phyloP scores from a whole-genome alignment of 2,888 invertebrate genomes.

The Hirtodrosophila alboralis region DNA sequence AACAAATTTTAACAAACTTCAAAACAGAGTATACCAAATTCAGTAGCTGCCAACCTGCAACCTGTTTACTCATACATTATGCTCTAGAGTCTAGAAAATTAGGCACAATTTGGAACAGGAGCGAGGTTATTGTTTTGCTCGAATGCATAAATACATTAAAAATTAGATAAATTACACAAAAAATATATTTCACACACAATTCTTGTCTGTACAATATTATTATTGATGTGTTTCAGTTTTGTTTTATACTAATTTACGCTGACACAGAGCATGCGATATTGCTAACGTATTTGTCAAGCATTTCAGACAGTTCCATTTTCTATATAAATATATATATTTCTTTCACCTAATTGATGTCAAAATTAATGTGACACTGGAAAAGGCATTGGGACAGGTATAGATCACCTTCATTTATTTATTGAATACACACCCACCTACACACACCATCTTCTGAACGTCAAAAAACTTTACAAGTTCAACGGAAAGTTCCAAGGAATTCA shows the following conservation, averaged over 20 bases:
- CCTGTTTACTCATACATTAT: no score
- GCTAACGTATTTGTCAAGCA: constrained; percentile 30
- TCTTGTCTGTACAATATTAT: constrained; percentile 28
- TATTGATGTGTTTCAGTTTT: constrained; percentile 59
- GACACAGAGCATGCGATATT: constrained; percentile 37
- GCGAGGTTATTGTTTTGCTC: constrained; percentile 67
- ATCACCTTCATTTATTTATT: constrained; percentile 53
- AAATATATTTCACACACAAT: constrained; percentile 32
- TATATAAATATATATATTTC: constrained; percentile 35
- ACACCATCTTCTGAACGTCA: constrained; percentile 33
- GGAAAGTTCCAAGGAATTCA: constrained; percentile 44
- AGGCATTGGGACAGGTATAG: constrained; percentile 61
- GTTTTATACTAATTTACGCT: constrained; percentile 32
- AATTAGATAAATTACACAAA: constrained; percentile 34
- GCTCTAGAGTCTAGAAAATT: no score
- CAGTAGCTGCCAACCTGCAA: no score
- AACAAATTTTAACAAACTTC: no score
- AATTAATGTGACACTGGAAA: constrained; percentile 60
- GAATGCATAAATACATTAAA: constrained; percentile 49
- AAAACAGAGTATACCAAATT: no score
- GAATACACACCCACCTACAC: constrained; percentile 5
- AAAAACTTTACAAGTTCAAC: constrained; percentile 64
- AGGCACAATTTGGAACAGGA: constrained; percentile 46
- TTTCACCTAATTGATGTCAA: constrained; percentile 49
- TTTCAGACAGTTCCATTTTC: constrained; percentile 29